Conservation (phyloP, 2,797 vertebrate genomes). For the Odontamblyopus lacepedii region DNA sequence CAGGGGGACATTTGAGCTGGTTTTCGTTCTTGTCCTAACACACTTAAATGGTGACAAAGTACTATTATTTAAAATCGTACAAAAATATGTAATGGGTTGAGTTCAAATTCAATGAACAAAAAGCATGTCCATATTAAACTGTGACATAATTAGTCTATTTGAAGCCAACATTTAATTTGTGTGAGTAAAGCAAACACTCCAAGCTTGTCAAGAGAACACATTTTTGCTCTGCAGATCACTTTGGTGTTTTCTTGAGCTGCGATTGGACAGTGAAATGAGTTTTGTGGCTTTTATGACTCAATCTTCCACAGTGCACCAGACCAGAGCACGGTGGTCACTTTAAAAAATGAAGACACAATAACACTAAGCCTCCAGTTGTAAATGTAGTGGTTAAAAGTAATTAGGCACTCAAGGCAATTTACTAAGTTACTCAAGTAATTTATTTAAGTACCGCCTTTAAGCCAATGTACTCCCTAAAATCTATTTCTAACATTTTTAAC, state of each 20-base stretch:
- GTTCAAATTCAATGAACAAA: too few species aligned
- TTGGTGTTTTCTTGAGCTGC: slow-evolving; percentile 46
- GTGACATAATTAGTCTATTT: too few species aligned
- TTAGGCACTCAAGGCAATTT: slow-evolving; percentile 21
- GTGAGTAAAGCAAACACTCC: too few species aligned
- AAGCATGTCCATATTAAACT: too few species aligned
- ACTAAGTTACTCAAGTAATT: background rate
- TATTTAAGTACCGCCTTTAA: background rate
- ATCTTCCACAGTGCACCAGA: slow-evolving; percentile 31
- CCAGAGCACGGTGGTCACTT: slow-evolving; percentile 36
- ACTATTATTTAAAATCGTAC: too few species aligned
- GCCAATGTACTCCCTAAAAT: background rate
- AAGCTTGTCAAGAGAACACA: too few species aligned
- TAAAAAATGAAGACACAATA: slow-evolving; percentile 47
- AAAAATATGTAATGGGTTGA: too few species aligned
- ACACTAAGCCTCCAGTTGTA: slow-evolving; percentile 27
- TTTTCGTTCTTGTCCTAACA: too few species aligned
- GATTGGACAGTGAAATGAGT: slow-evolving; percentile 44
- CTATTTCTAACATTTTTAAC: background rate
- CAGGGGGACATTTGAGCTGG: too few species aligned
- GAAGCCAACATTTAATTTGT: too few species aligned
- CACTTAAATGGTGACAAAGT: too few species aligned
- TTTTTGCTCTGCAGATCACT: slow-evolving; percentile 13
- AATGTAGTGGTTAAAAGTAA: slow-evolving; percentile 3
- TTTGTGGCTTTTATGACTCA: slow-evolving; percentile 34